These are phyloP conservation scores for Palythoa grandis DNA, from an alignment of 92 coral and sea anemone genomes.

Conservation along the genomic window DNA sequence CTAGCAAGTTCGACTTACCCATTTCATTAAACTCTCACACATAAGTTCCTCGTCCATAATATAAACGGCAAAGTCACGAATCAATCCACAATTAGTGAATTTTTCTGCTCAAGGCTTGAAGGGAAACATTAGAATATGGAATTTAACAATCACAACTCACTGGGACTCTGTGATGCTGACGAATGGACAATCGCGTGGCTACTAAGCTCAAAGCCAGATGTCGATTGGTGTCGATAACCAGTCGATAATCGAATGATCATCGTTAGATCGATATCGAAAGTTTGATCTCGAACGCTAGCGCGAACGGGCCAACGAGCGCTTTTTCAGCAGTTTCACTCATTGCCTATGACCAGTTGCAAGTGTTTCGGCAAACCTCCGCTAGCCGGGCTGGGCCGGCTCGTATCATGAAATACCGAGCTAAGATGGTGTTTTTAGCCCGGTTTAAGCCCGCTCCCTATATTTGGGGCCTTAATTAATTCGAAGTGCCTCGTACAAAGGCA, in stretches of 20 bases:
- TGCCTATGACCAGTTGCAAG: neutral
- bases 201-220: constrained; percentile 9
- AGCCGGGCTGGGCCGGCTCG: neutral
- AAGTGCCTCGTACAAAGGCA: no score
- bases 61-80: neutral
- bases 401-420: neutral
- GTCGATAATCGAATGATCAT: neutral
- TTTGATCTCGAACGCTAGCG: no score
- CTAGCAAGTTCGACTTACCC: constrained; percentile 70
- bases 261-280: neutral
- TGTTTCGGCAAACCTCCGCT: no score
- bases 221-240: neutral
- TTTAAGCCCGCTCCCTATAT: neutral
- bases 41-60: constrained; percentile 89
- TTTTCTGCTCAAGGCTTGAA: neutral
- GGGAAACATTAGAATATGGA: neutral
- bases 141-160: neutral
- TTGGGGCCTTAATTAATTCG: no score
- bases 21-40: constrained; percentile 91
- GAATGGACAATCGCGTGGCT: constrained; percentile 31
- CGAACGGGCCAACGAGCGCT: no score
- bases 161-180: neutral
- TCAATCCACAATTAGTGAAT: neutral
- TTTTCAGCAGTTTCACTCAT: no score
- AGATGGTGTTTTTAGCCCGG: neutral